A percentile compares a stretch with the other conserved stretches of the same genome.
Evolutionary conservation across 2,797 vertebrate genomes (phyloP).

Genomic region (Sebastes vulpes): DNA sequence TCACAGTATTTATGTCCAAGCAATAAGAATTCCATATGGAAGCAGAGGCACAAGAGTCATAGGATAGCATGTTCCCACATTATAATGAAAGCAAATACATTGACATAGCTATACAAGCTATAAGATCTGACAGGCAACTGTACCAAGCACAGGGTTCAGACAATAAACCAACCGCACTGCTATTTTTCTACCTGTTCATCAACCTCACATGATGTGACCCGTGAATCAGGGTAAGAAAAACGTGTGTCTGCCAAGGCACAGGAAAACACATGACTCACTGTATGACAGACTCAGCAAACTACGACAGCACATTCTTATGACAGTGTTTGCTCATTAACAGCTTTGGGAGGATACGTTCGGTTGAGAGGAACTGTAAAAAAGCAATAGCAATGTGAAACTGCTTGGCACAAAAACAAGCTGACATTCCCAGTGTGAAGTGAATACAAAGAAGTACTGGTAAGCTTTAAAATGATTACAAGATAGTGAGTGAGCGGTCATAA

Average conservation of each 20-base stretch:
- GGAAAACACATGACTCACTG: slow-evolving; percentile 61
- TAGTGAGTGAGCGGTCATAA: not conserved
- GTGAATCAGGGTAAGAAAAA: slow-evolving; percentile 22
- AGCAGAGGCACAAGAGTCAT: not conserved
- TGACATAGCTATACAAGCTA: not conserved
- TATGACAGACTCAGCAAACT: slow-evolving; percentile 45
- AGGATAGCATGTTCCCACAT: not conserved
- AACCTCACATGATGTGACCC: not conserved
- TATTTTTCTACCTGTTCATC: slow-evolving; percentile 27
- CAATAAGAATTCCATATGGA: not conserved
- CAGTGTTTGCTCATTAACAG: slow-evolving; percentile 40
- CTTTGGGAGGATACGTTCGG: slow-evolving; percentile 7
- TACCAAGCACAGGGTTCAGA: not conserved
- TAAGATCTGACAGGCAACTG: not conserved
- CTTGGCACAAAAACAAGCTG: not conserved
- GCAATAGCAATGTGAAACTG: not conserved
- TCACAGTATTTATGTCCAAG: not conserved
- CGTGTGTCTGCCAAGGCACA: not conserved
- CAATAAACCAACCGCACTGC: slow-evolving; percentile 2
- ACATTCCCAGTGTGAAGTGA: not conserved
- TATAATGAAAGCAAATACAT: not conserved
- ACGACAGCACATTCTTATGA: slow-evolving; percentile 46
- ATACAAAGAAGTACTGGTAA: not conserved
- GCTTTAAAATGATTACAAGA: not conserved
- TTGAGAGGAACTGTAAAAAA: slow-evolving; percentile 1